Evolutionary conservation across 2,797 vertebrate species (phyloP).

Genomic region (Psittacula derbiana): DNA sequence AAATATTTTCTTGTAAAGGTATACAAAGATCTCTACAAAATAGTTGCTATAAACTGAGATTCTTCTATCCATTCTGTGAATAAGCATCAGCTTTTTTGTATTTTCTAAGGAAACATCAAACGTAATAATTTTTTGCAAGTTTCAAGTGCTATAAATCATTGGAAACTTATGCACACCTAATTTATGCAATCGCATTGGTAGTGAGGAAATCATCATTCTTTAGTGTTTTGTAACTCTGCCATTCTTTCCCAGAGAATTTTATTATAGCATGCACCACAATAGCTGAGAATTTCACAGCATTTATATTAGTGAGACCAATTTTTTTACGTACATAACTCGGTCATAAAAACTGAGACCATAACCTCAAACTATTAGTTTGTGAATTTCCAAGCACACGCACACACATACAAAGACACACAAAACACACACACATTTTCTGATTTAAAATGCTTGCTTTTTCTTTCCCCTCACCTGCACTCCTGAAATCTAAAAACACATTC

Average conservation of each 20-base stretch:
- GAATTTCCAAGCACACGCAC: background rate
- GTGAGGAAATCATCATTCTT: constrained; percentile 49
- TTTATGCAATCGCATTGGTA: constrained; percentile 41
- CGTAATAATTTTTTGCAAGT: constrained; percentile 49
- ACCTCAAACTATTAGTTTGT: background rate
- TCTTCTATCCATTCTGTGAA: constrained; percentile 43
- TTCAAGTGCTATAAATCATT: constrained; percentile 65
- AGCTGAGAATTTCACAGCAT: background rate
- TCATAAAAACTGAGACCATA: constrained; percentile 21
- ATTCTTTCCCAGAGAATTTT: background rate
- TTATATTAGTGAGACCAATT: background rate
- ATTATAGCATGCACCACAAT: background rate
- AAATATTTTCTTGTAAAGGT: constrained; percentile 51
- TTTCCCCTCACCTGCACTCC: background rate
- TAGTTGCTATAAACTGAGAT: constrained; percentile 23
- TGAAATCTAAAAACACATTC: constrained; percentile 6
- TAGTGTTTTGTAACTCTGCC: constrained; percentile 24
- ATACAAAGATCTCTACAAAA: constrained; percentile 41
- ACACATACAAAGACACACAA: background rate
- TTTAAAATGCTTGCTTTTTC: background rate
- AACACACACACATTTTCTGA: background rate
- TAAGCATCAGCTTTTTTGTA: constrained; percentile 50
- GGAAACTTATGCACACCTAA: constrained; percentile 31
- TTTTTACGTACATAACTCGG: constrained; percentile 2
- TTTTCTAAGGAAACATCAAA: constrained; percentile 57